Percentiles rank a stretch among this genome's conserved stretches.
These are phyloP conservation scores for Tridacna crocea DNA, from an alignment of 2,888 invertebrate species.

Conservation along the genomic window DNA sequence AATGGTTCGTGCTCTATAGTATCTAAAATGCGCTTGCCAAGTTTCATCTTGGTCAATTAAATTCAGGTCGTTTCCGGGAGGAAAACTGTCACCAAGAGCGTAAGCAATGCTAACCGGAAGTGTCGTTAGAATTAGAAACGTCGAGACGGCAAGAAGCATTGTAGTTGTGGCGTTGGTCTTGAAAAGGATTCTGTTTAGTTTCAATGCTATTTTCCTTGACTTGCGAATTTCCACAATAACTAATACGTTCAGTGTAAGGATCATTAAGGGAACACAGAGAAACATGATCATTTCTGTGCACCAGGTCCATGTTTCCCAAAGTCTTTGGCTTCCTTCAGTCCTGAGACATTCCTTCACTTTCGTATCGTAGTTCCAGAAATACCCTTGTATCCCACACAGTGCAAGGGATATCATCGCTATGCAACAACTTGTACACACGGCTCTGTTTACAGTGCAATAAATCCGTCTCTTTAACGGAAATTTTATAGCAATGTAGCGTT, in stretches of 20 bases:
- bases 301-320: constrained; percentile 81
- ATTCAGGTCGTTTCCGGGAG: constrained; percentile 62
- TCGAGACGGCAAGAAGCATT: constrained; percentile 82
- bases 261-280: constrained; percentile 79
- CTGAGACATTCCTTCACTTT: constrained; percentile 63
- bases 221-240: constrained; percentile 80
- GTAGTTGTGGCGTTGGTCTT: constrained; percentile 78
- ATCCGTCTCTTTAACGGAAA: constrained; percentile 81
- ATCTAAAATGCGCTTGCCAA: constrained; percentile 78
- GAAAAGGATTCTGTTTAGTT: constrained; percentile 69
- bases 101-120: constrained; percentile 82
- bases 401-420: constrained; percentile 71
- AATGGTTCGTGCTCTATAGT: constrained; percentile 70
- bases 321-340: constrained; percentile 49
- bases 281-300: constrained; percentile 82
- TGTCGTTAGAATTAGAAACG: constrained; percentile 81
- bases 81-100: constrained; percentile 74
- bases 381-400: constrained; percentile 80
- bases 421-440: constrained; percentile 74
- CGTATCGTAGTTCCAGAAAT: constrained; percentile 78
- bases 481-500: constrained; percentile 83
- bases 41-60: constrained; percentile 68
- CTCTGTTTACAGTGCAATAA: constrained; percentile 79
- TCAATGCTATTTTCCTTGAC: constrained; percentile 58
- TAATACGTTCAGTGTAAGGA: constrained; percentile 81